Conservation (phyloP, 2,797 vertebrate species). For the Smutsia gigantea region DNA sequence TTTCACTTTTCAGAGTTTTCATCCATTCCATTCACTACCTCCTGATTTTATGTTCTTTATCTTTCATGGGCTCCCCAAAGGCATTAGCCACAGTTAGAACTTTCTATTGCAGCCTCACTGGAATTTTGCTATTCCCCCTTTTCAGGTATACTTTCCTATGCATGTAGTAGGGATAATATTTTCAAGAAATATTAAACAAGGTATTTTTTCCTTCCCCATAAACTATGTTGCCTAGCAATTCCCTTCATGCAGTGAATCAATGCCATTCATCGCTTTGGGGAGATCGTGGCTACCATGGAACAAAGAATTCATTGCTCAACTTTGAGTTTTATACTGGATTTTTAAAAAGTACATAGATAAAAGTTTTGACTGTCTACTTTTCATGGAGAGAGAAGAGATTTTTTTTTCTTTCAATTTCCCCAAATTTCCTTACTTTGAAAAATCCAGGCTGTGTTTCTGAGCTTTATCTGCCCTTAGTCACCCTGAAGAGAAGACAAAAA, state of each 20-base stretch:
- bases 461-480: not conserved
- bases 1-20: not conserved
- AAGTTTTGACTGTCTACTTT: conserved; percentile 61
- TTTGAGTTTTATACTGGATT: conserved; percentile 46
- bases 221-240: conserved; percentile 65
- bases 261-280: conserved; percentile 67
- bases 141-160: conserved; percentile 53
- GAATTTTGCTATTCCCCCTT: conserved; percentile 24
- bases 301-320: conserved; percentile 75
- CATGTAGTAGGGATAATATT: conserved; percentile 67
- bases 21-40: not conserved
- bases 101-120: conserved; percentile 11
- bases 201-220: conserved; percentile 72
- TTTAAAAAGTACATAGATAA: conserved; percentile 63
- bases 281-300: conserved; percentile 66
- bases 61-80: not conserved
- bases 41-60: conserved; percentile 34
- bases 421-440: conserved; percentile 18
- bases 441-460: not conserved
- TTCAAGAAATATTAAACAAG: conserved; percentile 75
- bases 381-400: conserved; percentile 30
- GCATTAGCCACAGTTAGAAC: not conserved
- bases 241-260: conserved; percentile 67
- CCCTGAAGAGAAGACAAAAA: not conserved
- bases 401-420: conserved; percentile 28